Base-by-base conservation (phyloP, 2,113 vertebrate species). In the Takifugu flavidus region DNA sequence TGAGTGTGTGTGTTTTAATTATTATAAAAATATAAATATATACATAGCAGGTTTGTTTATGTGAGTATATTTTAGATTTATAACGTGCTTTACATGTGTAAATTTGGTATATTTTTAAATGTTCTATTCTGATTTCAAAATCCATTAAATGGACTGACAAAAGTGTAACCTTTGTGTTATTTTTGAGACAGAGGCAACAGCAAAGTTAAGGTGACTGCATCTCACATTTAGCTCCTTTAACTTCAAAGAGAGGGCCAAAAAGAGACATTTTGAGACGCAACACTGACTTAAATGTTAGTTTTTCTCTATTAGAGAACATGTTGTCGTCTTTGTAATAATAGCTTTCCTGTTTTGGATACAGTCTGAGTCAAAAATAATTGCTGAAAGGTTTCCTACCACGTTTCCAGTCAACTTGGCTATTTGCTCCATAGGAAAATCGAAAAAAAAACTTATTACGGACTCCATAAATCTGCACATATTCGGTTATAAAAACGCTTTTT, bases 301-400 rank as follows among this genome's bases (percentile, higher is more conserved):
- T 63, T 79, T 65, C 43, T 60, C 60, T 52, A 26, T 81, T 55
- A 49, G 13, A 52, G 13, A 45, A 43, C 39, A n/a, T 69, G 72
- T 84, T 74, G 82, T 60, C 70, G 75, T 67, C 53, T 70, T 74
- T 44, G 64, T 49, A 74, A 75, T 70, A 67, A 80, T 81, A 2
- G 59, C 77, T 68, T 82, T 71, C 34, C 42, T 55, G 53, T 73
- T 74, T 67, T 67, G 64, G 78, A 62, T 49, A 56, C 31, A 49
- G 56, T 43, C 59, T 56, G 53, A 72, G 71, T 70, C 2, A 26
- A 67, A 63, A 61, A 1, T 61, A 58, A 72, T 34, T 64, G 54
- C 62, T 45, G 15, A 65, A 66, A 69, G 10, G 14, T 69, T 70
- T 67, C 70, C 70, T 68, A 72, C 57, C 51, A 74, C 34, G 46